Conservation (phyloP, 2,888 invertebrate species). For the Drosophila anceps region DNA sequence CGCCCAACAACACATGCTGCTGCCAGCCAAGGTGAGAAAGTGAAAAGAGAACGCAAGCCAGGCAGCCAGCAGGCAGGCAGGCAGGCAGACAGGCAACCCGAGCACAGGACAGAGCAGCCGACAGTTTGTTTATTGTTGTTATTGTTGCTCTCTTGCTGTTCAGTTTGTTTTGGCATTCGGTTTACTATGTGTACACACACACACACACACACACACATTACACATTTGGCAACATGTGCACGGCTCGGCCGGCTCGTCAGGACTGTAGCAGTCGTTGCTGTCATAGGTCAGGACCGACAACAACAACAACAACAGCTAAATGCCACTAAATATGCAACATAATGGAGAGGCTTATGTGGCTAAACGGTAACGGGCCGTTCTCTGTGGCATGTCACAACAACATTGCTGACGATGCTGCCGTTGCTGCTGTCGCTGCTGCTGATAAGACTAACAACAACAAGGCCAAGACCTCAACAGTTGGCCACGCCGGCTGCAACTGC, state of each 20-base stretch:
- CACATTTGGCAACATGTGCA: slow-evolving; percentile 72
- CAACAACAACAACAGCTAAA: slow-evolving; percentile 48
- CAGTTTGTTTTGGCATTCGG: slow-evolving; percentile 67
- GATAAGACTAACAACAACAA: slow-evolving; percentile 29
- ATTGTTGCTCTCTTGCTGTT: slow-evolving; percentile 44
- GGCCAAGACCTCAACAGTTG: slow-evolving; percentile 52
- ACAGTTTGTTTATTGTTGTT: slow-evolving; percentile 27
- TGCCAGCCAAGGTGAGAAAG: slow-evolving; percentile 64
- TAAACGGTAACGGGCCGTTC: slow-evolving; percentile 15
- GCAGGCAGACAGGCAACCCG: slow-evolving; percentile 10
- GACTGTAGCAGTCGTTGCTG: slow-evolving; percentile 31
- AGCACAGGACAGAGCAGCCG: slow-evolving; percentile 27
- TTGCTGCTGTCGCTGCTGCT: slow-evolving; percentile 27
- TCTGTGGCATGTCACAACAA: slow-evolving; percentile 68
- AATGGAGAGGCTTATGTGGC: slow-evolving; percentile 45
- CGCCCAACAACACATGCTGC: slow-evolving; percentile 58
- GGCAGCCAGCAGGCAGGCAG: background rate
- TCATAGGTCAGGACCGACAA: slow-evolving; percentile 69
- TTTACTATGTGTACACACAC: slow-evolving; percentile 49
- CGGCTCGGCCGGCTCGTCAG: slow-evolving; percentile 32
- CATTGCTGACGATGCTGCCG: slow-evolving; percentile 7
- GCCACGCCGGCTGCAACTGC: slow-evolving; percentile 36
- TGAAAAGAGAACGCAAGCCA: slow-evolving; percentile 22
- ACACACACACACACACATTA: slow-evolving; percentile 11
- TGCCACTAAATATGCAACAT: slow-evolving; percentile 75